Conservation (phyloP, 2,888 invertebrate species). For the Hypolimnas misippus region DNA sequence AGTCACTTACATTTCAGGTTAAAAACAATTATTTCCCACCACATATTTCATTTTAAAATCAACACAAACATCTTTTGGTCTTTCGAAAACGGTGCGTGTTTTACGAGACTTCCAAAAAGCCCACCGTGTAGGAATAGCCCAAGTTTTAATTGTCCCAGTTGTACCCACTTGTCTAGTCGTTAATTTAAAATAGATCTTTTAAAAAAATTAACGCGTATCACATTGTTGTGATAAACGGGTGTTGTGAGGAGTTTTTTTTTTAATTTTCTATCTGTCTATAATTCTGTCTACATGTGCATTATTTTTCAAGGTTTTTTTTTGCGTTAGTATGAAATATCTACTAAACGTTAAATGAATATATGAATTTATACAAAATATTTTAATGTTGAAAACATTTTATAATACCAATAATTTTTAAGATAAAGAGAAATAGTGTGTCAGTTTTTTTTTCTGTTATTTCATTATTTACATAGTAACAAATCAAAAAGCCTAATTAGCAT, state of each 20-base stretch:
- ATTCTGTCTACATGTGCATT: no score
- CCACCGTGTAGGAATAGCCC: constrained; percentile 4
- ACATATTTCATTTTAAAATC: constrained; percentile 9
- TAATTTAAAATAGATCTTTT: constrained; percentile 23
- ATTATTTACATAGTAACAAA: no score
- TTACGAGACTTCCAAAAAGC: constrained; percentile 24
- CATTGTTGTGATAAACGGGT: constrained; percentile 1
- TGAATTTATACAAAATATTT: no score
- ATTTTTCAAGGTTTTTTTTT: no score
- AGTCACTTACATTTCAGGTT: no score
- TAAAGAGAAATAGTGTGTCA: no score
- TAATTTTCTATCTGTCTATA: no score
- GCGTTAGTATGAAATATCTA: no score
- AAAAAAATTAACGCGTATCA: not conserved
- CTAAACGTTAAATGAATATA: no score
- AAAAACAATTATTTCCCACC: not conserved
- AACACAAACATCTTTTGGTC: constrained; percentile 15
- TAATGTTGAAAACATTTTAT: no score
- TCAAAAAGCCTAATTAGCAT: not conserved
- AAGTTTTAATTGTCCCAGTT: constrained; percentile 30
- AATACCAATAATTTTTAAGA: no score
- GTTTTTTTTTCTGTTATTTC: no score
- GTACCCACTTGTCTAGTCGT: constrained; percentile 29
- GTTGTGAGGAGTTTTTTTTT: not conserved
- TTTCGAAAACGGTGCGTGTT: not conserved